Conservation (phyloP, 2,888 invertebrate genomes). For the Cheilosia soror region DNA sequence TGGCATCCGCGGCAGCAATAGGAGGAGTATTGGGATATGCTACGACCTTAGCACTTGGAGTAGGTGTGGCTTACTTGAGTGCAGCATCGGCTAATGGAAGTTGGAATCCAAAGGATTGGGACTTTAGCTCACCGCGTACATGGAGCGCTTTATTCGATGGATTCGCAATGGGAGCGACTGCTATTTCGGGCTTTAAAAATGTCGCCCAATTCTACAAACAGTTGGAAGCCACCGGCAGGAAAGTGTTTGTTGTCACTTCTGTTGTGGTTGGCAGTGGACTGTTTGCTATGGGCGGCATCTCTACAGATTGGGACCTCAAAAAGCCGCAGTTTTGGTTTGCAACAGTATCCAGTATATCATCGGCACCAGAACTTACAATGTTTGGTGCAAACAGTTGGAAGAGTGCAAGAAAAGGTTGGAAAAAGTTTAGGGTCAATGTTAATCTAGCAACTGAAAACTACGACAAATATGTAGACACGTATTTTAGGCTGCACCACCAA, state of each 20-base stretch:
- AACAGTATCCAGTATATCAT: background rate
- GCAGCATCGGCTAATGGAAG: constrained; percentile 23
- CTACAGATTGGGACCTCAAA: constrained; percentile 29
- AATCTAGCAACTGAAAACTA: background rate
- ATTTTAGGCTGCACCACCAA: background rate
- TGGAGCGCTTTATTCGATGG: constrained; percentile 31
- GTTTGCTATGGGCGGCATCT: constrained; percentile 29
- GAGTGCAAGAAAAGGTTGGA: background rate
- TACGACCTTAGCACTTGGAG: background rate
- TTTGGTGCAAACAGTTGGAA: background rate
- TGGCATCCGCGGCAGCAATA: background rate
- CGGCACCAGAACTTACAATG: constrained; percentile 21
- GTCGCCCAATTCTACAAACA: constrained; percentile 1
- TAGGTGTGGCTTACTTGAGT: constrained; percentile 3
- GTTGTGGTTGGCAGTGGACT: constrained; percentile 4
- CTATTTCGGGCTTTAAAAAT: background rate
- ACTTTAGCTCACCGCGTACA: constrained; percentile 23
- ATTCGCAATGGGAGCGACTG: constrained; percentile 27
- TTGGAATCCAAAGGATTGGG: constrained; percentile 23
- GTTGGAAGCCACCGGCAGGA: background rate
- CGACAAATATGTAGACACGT: background rate
- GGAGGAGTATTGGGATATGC: background rate
- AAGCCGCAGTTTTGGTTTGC: constrained; percentile 37
- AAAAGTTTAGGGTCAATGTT: background rate
- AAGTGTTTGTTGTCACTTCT: background rate